A percentile compares a stretch with the other conserved stretches of the same genome.
These are phyloP conservation scores for Tonatia bakeri DNA, from an alignment of 2,113 vertebrate genomes.

Conservation along the genomic window DNA sequence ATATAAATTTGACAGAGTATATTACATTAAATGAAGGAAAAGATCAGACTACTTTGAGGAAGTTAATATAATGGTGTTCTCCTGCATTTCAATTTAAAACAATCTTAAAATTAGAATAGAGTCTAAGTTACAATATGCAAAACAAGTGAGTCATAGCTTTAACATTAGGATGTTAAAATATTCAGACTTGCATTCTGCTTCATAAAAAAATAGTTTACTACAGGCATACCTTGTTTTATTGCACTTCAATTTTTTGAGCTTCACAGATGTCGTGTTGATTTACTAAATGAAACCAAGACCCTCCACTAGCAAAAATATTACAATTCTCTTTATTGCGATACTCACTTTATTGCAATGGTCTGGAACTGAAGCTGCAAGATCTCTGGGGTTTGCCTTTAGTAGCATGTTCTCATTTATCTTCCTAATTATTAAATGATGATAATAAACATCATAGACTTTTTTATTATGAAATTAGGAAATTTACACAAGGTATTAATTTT, in stretches of 20 bases:
- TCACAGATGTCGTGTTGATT: not conserved
- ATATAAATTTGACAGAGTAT: not conserved
- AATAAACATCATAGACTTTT: not conserved
- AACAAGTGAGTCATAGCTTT: not conserved
- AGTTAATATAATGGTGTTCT: not conserved
- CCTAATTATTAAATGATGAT: not conserved
- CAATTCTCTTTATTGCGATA: not conserved
- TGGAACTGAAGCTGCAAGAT: not conserved
- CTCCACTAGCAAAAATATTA: not conserved
- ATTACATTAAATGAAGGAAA: not conserved
- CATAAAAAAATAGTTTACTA: not conserved
- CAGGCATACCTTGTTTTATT: not conserved
- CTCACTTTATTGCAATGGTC: not conserved
- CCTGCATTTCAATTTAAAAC: not conserved
- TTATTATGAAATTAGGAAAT: not conserved
- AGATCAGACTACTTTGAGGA: not conserved
- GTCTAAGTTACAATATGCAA: not conserved
- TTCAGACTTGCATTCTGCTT: not conserved
- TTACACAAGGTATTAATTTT: not conserved
- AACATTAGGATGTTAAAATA: not conserved
- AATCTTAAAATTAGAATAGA: constrained; percentile 14
- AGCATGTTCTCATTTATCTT: not conserved
- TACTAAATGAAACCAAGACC: not conserved
- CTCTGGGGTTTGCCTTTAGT: not conserved
- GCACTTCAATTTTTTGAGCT: not conserved